These are phyloP conservation scores for Philonicus albiceps DNA, from an alignment of 2,888 invertebrate genomes.

Conservation along the genomic window DNA sequence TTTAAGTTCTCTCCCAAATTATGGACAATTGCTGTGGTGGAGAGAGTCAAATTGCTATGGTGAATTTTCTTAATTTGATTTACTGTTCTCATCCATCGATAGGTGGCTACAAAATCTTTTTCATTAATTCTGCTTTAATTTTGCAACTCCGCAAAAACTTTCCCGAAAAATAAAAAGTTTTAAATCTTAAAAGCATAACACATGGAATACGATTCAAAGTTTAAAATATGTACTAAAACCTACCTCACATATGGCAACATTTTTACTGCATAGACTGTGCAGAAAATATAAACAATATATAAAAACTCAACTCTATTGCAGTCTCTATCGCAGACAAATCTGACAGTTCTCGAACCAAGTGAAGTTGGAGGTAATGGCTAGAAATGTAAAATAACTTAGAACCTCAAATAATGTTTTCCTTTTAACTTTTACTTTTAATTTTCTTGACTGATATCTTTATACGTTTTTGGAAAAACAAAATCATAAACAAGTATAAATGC, in stretches of 20 bases:
- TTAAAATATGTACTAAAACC: not conserved
- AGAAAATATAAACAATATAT: no score
- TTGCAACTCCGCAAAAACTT: not conserved
- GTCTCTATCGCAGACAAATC: no score
- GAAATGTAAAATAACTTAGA: no score
- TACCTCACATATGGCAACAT: not conserved
- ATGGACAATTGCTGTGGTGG: not conserved
- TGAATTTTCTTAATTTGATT: not conserved
- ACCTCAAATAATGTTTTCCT: no score
- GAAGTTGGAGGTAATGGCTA: no score
- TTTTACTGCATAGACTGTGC: not conserved
- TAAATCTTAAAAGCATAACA: not conserved
- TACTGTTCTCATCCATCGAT: not conserved
- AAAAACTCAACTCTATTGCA: no score
- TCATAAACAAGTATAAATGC: no score
- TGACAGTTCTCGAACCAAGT: no score
- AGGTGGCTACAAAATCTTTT: not conserved
- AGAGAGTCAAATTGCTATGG: not conserved
- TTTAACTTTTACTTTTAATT: no score
- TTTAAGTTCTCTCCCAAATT: slow-evolving; percentile 11
- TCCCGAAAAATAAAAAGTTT: not conserved
- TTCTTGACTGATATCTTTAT: no score
- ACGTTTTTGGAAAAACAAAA: no score
- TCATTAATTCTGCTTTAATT: not conserved
- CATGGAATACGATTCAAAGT: not conserved